A percentile compares a stretch with the other conserved stretches of the same genome.
Conservation (phyloP, 1,140 invertebrate species). For the Frieseomelitta varia region DNA sequence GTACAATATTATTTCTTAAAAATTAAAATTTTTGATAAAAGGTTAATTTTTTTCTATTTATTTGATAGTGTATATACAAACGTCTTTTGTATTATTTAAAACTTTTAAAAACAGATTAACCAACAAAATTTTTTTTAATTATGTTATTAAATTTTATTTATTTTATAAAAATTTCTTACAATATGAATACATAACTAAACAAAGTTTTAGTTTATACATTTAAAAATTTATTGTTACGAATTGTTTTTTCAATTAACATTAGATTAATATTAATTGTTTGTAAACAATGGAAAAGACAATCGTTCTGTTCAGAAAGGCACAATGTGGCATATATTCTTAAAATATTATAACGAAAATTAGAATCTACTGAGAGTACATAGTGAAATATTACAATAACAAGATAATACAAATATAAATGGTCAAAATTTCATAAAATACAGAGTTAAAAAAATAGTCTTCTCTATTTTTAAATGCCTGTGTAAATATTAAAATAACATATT, state of each 20-base stretch:
- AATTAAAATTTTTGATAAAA: not conserved
- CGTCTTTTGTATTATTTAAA: not conserved
- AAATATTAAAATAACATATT: constrained; percentile 44
- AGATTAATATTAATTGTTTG: constrained; percentile 31
- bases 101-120: not conserved
- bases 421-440: constrained; percentile 18
- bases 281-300: constrained; percentile 40
- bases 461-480: constrained; percentile 51
- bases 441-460: constrained; percentile 51
- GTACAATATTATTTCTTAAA: not conserved
- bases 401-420: constrained; percentile 37
- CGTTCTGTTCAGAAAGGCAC: constrained; percentile 68
- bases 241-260: constrained; percentile 24
- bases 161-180: constrained; percentile 25
- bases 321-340: constrained; percentile 63
- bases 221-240: constrained; percentile 36
- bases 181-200: constrained; percentile 7
- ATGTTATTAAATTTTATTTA: constrained; percentile 44
- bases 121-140: constrained; percentile 11
- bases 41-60: not conserved
- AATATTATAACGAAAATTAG: constrained; percentile 52
- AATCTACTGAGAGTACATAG: constrained; percentile 44
- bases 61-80: not conserved
- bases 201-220: constrained; percentile 24
- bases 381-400: constrained; percentile 50